phyloP scores from a whole-genome alignment of 2,797 vertebrate species.

The Morelia viridis region DNA sequence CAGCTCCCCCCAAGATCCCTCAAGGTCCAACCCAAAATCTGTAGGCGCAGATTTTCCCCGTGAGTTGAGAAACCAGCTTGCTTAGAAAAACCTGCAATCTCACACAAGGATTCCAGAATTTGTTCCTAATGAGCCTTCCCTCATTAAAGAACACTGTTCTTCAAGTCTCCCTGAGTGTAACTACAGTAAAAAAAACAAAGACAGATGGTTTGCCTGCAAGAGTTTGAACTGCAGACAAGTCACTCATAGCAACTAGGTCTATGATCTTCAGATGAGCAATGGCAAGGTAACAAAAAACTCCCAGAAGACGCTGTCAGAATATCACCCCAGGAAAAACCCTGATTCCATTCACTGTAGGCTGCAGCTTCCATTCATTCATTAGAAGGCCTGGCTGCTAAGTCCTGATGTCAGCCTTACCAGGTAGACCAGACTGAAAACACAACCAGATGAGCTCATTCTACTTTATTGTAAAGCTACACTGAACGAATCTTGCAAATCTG shows the following conservation, averaged over 20 bases:
- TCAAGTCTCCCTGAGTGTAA: constrained; percentile 16
- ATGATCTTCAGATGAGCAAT: background rate
- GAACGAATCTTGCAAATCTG: too few species aligned
- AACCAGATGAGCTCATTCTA: too few species aligned
- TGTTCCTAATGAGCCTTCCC: background rate
- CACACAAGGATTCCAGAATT: too few species aligned
- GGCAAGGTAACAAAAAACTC: background rate
- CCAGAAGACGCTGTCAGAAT: background rate
- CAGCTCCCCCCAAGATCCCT: too few species aligned
- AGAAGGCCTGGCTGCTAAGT: background rate
- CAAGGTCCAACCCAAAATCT: too few species aligned
- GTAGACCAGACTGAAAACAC: background rate
- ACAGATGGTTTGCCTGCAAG: background rate
- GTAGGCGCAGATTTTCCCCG: too few species aligned
- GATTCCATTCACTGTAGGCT: background rate
- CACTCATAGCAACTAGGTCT: background rate
- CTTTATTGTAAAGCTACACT: too few species aligned
- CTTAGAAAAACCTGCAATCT: too few species aligned
- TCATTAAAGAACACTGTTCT: constrained; percentile 14
- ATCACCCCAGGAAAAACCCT: background rate
- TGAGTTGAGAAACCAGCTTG: too few species aligned
- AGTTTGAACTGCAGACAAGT: background rate
- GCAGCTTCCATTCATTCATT: background rate
- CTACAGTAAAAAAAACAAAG: constrained; percentile 6
- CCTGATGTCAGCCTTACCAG: too few species aligned